phyloP scores from a whole-genome alignment of 2,888 invertebrate genomes.

The Dicycla oo region DNA sequence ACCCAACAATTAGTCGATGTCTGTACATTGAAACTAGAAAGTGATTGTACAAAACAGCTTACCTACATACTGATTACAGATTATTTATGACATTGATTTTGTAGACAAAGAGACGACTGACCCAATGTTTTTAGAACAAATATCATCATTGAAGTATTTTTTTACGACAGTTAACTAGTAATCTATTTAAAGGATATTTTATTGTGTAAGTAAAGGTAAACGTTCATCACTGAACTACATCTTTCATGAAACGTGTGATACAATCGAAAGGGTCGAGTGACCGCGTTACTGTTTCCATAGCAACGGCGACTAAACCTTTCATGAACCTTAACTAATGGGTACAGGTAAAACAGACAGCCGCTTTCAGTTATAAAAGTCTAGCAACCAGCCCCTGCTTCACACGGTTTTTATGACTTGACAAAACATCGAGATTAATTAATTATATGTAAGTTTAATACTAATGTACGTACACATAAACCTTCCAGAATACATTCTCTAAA shows the following conservation, averaged over 20 bases:
- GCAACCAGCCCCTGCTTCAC: neutral
- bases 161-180: neutral
- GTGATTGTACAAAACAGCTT: constrained; percentile 7
- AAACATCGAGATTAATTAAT: neutral
- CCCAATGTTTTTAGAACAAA: neutral
- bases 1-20: constrained; percentile 40
- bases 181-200: neutral
- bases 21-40: constrained; percentile 39
- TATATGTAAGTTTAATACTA: neutral
- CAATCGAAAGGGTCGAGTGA: constrained; percentile 53
- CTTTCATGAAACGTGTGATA: constrained; percentile 25
- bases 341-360: neutral
- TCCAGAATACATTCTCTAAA: neutral
- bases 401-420: neutral
- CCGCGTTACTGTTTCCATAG: constrained; percentile 68
- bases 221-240: neutral
- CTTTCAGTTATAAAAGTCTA: neutral
- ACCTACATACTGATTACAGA: constrained; percentile 4
- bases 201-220: too few relatives aligned
- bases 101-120: neutral
- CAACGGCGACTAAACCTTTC: constrained; percentile 65
- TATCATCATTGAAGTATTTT: neutral
- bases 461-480: neutral
- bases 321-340: constrained; percentile 35
- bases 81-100: constrained; percentile 14